Conservation (phyloP, 2,113 vertebrate species). For the Tapirus terrestris region DNA sequence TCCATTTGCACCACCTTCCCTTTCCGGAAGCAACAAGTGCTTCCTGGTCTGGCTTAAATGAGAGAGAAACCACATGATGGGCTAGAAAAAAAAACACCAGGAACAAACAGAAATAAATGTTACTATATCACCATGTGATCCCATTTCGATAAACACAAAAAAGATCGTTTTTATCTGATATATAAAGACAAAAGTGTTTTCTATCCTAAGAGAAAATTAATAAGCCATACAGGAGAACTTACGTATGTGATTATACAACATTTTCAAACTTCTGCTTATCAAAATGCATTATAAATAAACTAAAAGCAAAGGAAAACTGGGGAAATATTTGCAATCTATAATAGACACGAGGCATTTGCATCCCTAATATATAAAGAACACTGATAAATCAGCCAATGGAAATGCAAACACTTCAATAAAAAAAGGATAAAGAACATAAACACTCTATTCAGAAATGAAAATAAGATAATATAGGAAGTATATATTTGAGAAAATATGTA, state of each 20-base stretch:
- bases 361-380: background rate
- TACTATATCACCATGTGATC: background rate
- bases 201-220: background rate
- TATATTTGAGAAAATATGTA: background rate
- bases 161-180: background rate
- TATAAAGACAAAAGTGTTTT: background rate
- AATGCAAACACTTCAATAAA: background rate
- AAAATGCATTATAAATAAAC: background rate
- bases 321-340: background rate
- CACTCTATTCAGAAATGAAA: background rate
- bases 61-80: background rate
- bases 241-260: background rate
- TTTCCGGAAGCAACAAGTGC: background rate
- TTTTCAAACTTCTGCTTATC: background rate
- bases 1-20: background rate
- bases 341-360: background rate
- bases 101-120: background rate
- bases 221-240: background rate
- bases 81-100: background rate
- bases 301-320: background rate
- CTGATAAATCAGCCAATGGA: background rate
- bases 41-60: background rate
- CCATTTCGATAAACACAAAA: background rate
- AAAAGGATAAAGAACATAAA: background rate
- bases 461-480: background rate